Evolutionary conservation across 2,797 vertebrate species (phyloP).

Genomic region (Enteromius anoplus): DNA sequence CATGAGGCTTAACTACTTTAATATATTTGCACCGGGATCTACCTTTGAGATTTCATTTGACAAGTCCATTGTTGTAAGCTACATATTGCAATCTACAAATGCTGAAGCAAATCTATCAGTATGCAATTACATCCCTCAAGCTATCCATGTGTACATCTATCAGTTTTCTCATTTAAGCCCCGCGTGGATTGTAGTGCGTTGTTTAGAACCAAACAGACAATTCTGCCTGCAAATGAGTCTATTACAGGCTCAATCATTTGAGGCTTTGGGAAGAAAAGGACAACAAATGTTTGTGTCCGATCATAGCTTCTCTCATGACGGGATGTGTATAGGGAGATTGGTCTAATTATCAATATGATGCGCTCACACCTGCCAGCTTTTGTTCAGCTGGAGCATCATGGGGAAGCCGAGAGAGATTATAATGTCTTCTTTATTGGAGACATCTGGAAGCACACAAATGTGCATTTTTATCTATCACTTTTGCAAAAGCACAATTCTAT

Average conservation of each 20-base stretch:
- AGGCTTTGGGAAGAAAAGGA: conserved; percentile 27
- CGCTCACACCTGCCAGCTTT: conserved; percentile 55
- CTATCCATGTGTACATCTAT: conserved; percentile 4
- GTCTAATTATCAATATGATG: conserved; percentile 63
- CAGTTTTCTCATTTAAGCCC: conserved; percentile 7
- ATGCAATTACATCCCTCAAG: conserved; percentile 28
- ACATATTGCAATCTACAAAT: not conserved
- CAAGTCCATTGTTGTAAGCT: conserved; percentile 4
- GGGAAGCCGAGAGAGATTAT: conserved; percentile 46
- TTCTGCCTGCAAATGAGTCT: conserved; percentile 22
- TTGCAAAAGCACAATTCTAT: too few species aligned
- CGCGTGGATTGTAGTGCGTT: conserved; percentile 1
- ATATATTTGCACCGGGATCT: conserved; percentile 12
- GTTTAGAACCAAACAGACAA: not conserved
- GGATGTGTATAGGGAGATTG: conserved; percentile 38
- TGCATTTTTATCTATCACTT: not conserved
- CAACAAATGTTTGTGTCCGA: conserved; percentile 32
- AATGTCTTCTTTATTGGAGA: conserved; percentile 29
- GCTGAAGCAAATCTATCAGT: conserved; percentile 12
- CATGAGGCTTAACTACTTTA: not conserved
- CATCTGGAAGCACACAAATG: conserved; percentile 21
- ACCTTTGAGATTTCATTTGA: conserved; percentile 27
- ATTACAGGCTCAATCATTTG: conserved; percentile 28
- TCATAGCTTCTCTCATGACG: conserved; percentile 43
- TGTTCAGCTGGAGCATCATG: conserved; percentile 54